Base-by-base conservation (phyloP, 1,140 invertebrate species). In the Trichonephila clavata region DNA sequence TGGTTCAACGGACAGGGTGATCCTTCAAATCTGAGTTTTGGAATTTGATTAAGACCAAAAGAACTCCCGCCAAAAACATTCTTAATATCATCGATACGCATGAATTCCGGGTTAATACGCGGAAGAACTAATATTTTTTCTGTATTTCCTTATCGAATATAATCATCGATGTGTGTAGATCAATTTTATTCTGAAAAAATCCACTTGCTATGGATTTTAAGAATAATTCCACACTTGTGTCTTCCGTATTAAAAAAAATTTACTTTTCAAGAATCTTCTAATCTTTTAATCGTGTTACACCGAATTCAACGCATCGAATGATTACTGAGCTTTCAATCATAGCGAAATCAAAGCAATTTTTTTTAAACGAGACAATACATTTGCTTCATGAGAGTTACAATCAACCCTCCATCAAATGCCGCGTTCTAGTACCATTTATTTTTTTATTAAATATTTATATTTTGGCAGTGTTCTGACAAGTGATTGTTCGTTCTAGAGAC, bases 1-100 rank as follows among this genome's bases (percentile, higher is more conserved):
- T 68, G 27, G 18, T 57, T 65, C 6, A 32, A 27, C 81, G 90
- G 90, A 92, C 90, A 92, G 90, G 60, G 39, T 63, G 90, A 50
- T 77, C 63, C 86, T 63, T 87, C 60, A 57, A 16, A n/a, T 87
- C 14, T 32, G 5, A 27, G 71, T 77, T 77, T 77, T 20, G 18
- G 27, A 77, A 77, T 77, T 77, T 50, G 27, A 16, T 43, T 71
- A 71, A 71, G 68, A 71, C 24, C 27, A 32, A 77, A 20, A 18
- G 81, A 83, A 83, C 43, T 24, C 13, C 43, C 43, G n/a, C 81
- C 13, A 59, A 68, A 24, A 68, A 68, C 21, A 13, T 68, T 68
- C 63, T 68, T 10, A 68, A 24, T 21, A 18, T 24, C 63, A 68
- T 68, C 20, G 63, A 68, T 21, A 14, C 63, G 20, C 24, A 20